Base-by-base conservation (phyloP, 2,888 invertebrate species). In the Coenonympha arcania region DNA sequence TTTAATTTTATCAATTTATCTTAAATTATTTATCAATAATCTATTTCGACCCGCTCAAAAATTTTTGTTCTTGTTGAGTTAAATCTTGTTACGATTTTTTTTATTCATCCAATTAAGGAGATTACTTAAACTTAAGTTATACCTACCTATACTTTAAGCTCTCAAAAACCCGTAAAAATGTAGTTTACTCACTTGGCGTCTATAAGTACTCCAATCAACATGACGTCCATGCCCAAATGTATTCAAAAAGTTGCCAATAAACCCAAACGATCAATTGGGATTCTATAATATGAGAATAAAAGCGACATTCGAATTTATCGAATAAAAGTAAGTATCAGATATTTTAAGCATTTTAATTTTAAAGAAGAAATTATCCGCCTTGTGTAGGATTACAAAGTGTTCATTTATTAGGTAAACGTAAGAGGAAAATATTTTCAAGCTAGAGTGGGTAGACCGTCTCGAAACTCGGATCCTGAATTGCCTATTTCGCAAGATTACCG, bases 321-420 rank as follows among this genome's bases (percentile, higher is more conserved):
- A 20, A 18, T 36, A 36, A 30, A 43, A 30, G 9, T 11, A 43
- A 30, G 9, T 11, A 1, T 16, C 6, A 11, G 36, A 31, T 49
- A 45, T 49, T 41, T 45, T 36, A 37, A 42, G 24, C 19, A 20
- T 31, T 31, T 42, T n/a, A n/a, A 18, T 50, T 50, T 46, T 33
- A 24, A 22, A 28, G 6, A n/a, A 16, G 28, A 41, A 36, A 15
- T 13, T 47, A 66, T 66, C 66, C 64, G 65, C 59, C 47, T 50
- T 64, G 71, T n/a, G n/a, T n/a, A n/a, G n/a, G n/a, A n/a, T n/a
- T 69, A 77, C 74, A 73, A 73, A 72, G 76, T 72, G 68, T 63
- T 63, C 76, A 76, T 79, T 63, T 77, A 80, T 81, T 79, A 71
- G 71, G 44, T 64, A 66, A 66, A 59, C 64, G 65, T 56, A 61